Conservation (phyloP, 2,888 invertebrate genomes). For the Lypha dubia region DNA sequence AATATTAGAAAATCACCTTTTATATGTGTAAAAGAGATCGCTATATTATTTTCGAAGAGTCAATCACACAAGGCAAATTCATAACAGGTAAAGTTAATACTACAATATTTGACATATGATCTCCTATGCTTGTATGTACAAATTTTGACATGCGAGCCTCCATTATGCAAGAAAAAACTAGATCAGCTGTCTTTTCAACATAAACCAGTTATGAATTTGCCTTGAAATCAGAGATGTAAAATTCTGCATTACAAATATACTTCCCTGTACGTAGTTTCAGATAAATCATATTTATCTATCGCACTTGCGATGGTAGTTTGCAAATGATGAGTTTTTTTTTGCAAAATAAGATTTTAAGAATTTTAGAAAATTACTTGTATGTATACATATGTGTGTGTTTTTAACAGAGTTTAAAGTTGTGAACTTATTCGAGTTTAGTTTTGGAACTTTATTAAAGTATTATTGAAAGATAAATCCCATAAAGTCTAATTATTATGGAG, state of each 20-base stretch:
- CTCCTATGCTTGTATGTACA: no score
- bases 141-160: no score
- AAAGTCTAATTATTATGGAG: conserved; percentile 75
- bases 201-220: neutral
- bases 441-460: neutral
- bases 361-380: neutral
- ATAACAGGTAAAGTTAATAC: no score
- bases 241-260: neutral
- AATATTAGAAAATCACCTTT: no score
- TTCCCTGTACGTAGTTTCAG: neutral
- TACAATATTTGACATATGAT: no score
- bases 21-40: no score
- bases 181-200: no score
- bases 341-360: conserved; percentile 14
- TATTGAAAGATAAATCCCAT: neutral
- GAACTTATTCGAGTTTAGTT: neutral
- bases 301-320: conserved; percentile 19
- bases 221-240: conserved; percentile 2
- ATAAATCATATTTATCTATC: neutral
- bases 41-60: no score
- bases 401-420: neutral
- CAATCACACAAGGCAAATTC: no score
- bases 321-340: conserved; percentile 34
- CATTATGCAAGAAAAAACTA: no score
- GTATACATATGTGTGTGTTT: conserved; percentile 1